phyloP scores from a whole-genome alignment of 2,888 invertebrate genomes.

The Cataglyphis altisquamis region DNA sequence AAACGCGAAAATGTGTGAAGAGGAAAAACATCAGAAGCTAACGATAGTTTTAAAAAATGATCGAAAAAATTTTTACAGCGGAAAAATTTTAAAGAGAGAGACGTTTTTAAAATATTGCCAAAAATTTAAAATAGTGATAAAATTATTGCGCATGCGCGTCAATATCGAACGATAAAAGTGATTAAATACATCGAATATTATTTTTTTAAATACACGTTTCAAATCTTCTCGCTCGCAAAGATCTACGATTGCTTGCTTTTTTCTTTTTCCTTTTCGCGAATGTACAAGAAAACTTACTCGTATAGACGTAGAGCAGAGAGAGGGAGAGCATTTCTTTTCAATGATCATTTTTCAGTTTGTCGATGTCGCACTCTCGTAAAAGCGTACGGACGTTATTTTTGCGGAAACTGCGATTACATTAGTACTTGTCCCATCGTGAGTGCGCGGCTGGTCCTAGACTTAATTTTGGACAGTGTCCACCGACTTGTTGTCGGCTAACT shows the following conservation, averaged over 20 bases:
- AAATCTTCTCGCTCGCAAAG: neutral
- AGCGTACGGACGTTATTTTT: constrained; percentile 65
- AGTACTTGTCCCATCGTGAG: constrained; percentile 46
- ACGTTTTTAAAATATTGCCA: constrained; percentile 22
- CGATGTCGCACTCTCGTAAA: constrained; percentile 48
- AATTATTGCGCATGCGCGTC: constrained; percentile 9
- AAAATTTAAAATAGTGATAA: constrained; percentile 1
- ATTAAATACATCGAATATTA: constrained; percentile 23
- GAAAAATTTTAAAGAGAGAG: neutral
- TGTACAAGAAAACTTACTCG: constrained; percentile 37
- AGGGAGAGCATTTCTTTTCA: neutral
- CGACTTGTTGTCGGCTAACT: neutral
- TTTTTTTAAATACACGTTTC: neutral
- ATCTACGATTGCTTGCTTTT: constrained; percentile 9
- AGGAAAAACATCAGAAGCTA: neutral
- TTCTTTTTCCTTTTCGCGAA: neutral
- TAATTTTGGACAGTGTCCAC: constrained; percentile 69
- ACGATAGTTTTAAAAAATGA: constrained; percentile 7
- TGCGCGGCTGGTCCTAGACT: constrained; percentile 62
- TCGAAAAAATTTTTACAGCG: neutral
- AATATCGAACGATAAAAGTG: constrained; percentile 14
- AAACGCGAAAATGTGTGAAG: neutral
- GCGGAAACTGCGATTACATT: constrained; percentile 59
- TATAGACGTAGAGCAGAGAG: neutral
- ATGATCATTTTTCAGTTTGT: constrained; percentile 73